Base-by-base conservation (phyloP, 2,113 vertebrate genomes). In the Cryptomyrus ogoouensis region DNA sequence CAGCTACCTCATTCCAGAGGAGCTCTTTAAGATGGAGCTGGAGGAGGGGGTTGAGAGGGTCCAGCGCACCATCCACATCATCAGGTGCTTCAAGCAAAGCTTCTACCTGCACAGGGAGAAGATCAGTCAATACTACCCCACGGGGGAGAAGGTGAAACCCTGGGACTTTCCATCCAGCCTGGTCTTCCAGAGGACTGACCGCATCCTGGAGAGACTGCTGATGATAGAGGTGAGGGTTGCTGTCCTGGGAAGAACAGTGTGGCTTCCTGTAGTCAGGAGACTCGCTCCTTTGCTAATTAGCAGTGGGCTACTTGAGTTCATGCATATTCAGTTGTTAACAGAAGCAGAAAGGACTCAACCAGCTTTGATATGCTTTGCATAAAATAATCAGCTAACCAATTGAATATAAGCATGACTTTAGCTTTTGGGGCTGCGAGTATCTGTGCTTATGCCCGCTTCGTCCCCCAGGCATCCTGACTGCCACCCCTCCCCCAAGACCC, bases 1-100 rank as follows among this genome's bases (percentile, higher is more conserved):
- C 87, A 93, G 85, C 44, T 95, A 96, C 90, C 93, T 96, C 6
- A 94, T 96, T 92, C 95, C 94, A 24, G 95, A 95, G 90, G 95
- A 96, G 74, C 94, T 97, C 92, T 97, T 96, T 89, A 96, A 97
- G 95, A 96, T 95, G 96, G 95, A 96, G 89, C 89, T 96, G 21
- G 94, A 96, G 93, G 95, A 94, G 89, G 95, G 94, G 39, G 92
- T 95, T 0, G 92, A 97, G 93, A 95, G 94, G 91, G 91, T 96
- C 74, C 92, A 94, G 87, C 93, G 91, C 90, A 94, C 93, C 83
- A 88, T 95, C 86, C 92, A 93, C 87, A 90, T 93, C 70, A 94
- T 96, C 84, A 91, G 74, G 90, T 94, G 90, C 88, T 97, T 96
- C 90, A 96, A 95, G 91, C 93, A 93, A 0, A 83, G 90, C 89